These are phyloP conservation scores for Ormyrus nitidulus DNA, from an alignment of 2,888 invertebrate species.

Conservation along the genomic window DNA sequence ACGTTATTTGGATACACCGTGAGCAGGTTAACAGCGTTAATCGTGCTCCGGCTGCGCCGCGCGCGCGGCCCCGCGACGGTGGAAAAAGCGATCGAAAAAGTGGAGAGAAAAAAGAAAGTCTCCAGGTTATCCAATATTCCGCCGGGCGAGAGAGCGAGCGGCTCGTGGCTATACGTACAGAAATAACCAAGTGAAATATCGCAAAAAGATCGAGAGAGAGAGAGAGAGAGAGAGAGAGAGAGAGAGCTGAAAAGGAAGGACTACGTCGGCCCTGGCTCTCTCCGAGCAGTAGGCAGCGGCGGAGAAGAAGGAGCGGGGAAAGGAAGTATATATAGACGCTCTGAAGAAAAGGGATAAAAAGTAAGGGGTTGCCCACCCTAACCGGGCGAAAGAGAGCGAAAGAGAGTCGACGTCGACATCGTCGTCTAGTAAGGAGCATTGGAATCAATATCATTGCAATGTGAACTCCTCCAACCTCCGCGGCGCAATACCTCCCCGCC, in stretches of 20 bases:
- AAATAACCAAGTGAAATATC: slow-evolving; percentile 69
- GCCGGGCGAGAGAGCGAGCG: slow-evolving; percentile 11
- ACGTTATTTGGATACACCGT: neutral
- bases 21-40: slow-evolving; percentile 2
- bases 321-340: slow-evolving; percentile 13
- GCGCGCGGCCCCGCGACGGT: no score
- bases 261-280: neutral
- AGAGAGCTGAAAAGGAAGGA: neutral
- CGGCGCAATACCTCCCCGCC: slow-evolving; percentile 71
- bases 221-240: slow-evolving; percentile 26
- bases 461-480: slow-evolving; percentile 62
- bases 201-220: slow-evolving; percentile 62
- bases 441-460: slow-evolving; percentile 76
- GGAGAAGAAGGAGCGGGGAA: neutral
- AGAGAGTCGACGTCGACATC: slow-evolving; percentile 43
- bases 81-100: neutral
- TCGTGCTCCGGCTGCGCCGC: neutral
- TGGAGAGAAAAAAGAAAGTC: neutral
- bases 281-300: neutral
- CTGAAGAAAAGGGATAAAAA: slow-evolving; percentile 70
- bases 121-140: neutral
- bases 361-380: slow-evolving; percentile 74
- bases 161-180: slow-evolving; percentile 45
- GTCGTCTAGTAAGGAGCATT: slow-evolving; percentile 73
- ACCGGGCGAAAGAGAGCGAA: slow-evolving; percentile 60